These are phyloP conservation scores for Lordiphosa clarofinis DNA, from an alignment of 1,140 invertebrate species.

Conservation along the genomic window DNA sequence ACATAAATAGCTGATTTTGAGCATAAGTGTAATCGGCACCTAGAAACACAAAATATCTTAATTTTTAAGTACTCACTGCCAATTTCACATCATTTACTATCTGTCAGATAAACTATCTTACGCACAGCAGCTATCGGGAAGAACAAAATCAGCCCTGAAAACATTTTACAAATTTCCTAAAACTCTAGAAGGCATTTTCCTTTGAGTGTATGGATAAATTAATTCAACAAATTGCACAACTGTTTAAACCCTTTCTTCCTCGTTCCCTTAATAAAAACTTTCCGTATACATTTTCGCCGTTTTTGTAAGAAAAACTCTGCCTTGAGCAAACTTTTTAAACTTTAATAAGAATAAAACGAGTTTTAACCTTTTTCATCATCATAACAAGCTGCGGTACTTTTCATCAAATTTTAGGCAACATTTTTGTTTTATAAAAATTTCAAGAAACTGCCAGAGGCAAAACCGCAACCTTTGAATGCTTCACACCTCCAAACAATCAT, in stretches of 20 bases:
- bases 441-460: constrained; percentile 7
- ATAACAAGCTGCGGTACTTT: neutral
- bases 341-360: constrained; percentile 47
- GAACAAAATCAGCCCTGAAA: too few relatives aligned
- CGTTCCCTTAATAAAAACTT: constrained; percentile 4
- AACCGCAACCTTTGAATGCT: constrained; percentile 25
- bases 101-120: too few relatives aligned
- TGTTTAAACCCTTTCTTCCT: constrained; percentile 9
- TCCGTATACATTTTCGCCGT: too few relatives aligned
- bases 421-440: constrained; percentile 3
- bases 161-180: too few relatives aligned
- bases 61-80: too few relatives aligned
- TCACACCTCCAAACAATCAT: constrained; percentile 51
- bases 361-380: constrained; percentile 33
- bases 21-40: too few relatives aligned
- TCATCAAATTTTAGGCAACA: constrained; percentile 23
- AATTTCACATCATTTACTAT: too few relatives aligned
- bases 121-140: too few relatives aligned
- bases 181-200: too few relatives aligned
- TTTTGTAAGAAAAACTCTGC: constrained; percentile 28
- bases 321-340: constrained; percentile 17
- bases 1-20: too few relatives aligned
- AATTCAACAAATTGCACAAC: constrained; percentile 46
- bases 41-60: too few relatives aligned
- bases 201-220: constrained; percentile 24